Conservation (phyloP, 1,140 invertebrate genomes). For the Apocrypta bakeri region DNA sequence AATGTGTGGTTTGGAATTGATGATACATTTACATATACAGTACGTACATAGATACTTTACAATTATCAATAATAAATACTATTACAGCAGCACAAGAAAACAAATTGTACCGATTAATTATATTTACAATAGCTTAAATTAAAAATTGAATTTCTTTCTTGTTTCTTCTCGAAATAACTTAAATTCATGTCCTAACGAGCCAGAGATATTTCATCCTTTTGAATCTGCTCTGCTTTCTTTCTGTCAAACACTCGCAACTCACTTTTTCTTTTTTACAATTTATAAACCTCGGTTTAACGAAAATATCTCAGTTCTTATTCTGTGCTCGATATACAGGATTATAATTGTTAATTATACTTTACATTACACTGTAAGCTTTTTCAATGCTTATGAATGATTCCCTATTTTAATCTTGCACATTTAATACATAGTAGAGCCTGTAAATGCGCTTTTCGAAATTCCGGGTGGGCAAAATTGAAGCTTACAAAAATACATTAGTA, state of each 20-base stretch:
- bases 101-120: slow-evolving; percentile 42
- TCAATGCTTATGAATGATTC: slow-evolving; percentile 12
- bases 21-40: slow-evolving; percentile 55
- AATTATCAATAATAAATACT: slow-evolving; percentile 51
- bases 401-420: slow-evolving; percentile 16
- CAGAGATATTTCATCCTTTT: neutral
- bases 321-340: slow-evolving; percentile 38
- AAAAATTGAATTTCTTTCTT: slow-evolving; percentile 31
- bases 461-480: slow-evolving; percentile 33
- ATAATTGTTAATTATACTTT: slow-evolving; percentile 36
- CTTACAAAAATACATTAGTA: slow-evolving; percentile 49
- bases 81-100: slow-evolving; percentile 42
- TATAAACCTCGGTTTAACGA: slow-evolving; percentile 25
- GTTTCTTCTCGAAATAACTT: slow-evolving; percentile 19
- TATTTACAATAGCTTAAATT: slow-evolving; percentile 47
- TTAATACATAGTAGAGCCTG: slow-evolving; percentile 31
- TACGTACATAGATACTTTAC: slow-evolving; percentile 52
- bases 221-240: neutral
- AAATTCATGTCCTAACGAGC: slow-evolving; percentile 18
- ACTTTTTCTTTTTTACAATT: slow-evolving; percentile 4
- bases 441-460: slow-evolving; percentile 45
- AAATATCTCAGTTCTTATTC: slow-evolving; percentile 43
- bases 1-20: slow-evolving; percentile 53
- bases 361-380: slow-evolving; percentile 7
- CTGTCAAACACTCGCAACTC: neutral